Conservation (phyloP, 2,113 vertebrate species). For the Otocyon megalotis region DNA sequence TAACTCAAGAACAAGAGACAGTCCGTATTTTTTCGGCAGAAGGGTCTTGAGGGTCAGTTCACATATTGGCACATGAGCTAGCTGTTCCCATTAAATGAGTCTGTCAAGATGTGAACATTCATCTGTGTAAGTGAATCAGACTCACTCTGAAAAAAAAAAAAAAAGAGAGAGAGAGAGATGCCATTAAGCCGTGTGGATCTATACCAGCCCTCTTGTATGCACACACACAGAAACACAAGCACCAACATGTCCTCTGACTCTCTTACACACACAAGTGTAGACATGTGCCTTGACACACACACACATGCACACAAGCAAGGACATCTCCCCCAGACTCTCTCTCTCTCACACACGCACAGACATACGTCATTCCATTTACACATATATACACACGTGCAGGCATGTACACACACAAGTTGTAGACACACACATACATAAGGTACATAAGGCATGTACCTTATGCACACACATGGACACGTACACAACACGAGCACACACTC, state of each 20-base stretch:
- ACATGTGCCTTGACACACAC: too few species aligned
- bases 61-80: background rate
- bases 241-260: background rate
- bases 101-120: conserved; percentile 15
- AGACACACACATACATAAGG: background rate
- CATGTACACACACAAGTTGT: background rate
- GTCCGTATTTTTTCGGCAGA: background rate
- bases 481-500: background rate
- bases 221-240: too few species aligned
- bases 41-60: conserved; percentile 8
- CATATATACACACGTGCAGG: background rate
- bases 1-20: background rate
- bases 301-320: background rate
- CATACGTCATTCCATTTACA: background rate
- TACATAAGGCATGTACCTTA: too few species aligned
- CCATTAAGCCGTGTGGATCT: background rate
- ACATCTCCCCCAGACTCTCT: background rate
- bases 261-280: background rate
- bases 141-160: background rate
- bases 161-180: background rate
- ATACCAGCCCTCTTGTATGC: too few species aligned
- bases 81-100: conserved; percentile 52
- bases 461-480: too few species aligned
- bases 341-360: background rate
- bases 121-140: conserved; percentile 51